Base-by-base conservation (phyloP, 1,140 invertebrate genomes). In the Belonocnema kinseyi region DNA sequence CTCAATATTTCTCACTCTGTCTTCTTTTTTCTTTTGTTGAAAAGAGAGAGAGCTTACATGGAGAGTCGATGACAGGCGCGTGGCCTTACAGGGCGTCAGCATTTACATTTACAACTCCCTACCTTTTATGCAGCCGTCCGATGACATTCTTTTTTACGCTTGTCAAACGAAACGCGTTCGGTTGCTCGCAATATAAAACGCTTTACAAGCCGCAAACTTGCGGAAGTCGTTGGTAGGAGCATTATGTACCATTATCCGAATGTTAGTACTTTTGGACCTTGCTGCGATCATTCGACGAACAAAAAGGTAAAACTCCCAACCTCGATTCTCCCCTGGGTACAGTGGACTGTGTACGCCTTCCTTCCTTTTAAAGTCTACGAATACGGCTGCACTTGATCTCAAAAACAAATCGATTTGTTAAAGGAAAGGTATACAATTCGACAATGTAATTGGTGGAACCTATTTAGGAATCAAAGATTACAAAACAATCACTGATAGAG, bases 21-120 rank as follows among this genome's bases (percentile, higher is more conserved):
- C 21, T 21, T 21, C 12, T 56, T 56, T 8, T 40, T 66, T 33
- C 3, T 33, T 6, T 66, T n/a, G 10, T 33, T 40, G 21, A 66
- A 40, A 66, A 66, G 61, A 66, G 61, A 58, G 71, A 3, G 17
- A 51, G 13, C 26, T 66, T 66, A 40, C 61, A 66, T 46, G 10
- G 40, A n/a, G 26, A 14, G 13, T 19, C 21, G 86, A 87, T 85
- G 83, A 87, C 84, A 86, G 83, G 80, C 87, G 81, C 85, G 80
- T 88, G 81, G 83, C 84, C 87, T 86, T 88, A 88, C 86, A 85
- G 85, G 83, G 83, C 83, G 77, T 80, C 79, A 83, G 77, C 84
- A 87, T 87, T 88, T 88, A 88, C 87, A 88, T 88, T 88, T 88
- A 88, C 87, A 87, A 85, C 85, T 74, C 79, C 82, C 81, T 83